phyloP scores from a whole-genome alignment of 1,140 invertebrate species.

The Melanaphis sacchari region DNA sequence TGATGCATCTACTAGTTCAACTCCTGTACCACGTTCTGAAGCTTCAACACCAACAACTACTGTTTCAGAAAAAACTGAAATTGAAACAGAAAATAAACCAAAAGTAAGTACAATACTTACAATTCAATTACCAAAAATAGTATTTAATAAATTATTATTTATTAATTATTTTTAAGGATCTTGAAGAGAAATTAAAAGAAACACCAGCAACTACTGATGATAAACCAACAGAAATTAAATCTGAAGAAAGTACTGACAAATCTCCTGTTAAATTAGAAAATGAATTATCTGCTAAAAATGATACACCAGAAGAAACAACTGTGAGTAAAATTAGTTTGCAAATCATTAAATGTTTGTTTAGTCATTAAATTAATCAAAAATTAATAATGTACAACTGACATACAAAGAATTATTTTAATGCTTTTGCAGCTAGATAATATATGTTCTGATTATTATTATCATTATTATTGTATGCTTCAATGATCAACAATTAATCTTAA shows the following conservation, averaged over 20 bases:
- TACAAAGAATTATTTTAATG: neutral
- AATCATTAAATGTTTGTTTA: too few species aligned
- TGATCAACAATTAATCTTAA: too few species aligned
- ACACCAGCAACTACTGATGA: neutral
- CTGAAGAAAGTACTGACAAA: constrained; percentile 33
- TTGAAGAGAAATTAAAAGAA: constrained; percentile 46
- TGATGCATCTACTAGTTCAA: constrained; percentile 71
- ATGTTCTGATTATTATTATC: neutral
- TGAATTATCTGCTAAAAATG: constrained; percentile 24
- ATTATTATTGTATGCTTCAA: neutral
- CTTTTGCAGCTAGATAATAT: constrained; percentile 34
- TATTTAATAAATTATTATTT: neutral
- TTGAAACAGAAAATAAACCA: constrained; percentile 46
- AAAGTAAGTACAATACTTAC: neutral
- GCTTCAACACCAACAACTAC: constrained; percentile 67
- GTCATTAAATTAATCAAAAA: neutral
- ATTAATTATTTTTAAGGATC: constrained; percentile 8
- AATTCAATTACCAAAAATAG: neutral
- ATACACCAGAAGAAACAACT: neutral
- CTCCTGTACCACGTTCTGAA: constrained; percentile 71
- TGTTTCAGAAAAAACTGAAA: constrained; percentile 59
- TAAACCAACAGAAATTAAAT: constrained; percentile 57
- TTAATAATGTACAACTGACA: neutral
- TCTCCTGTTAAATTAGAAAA: constrained; percentile 44
- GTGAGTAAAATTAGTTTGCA: neutral